phyloP scores from a whole-genome alignment of 2,113 vertebrate genomes.

The Planiliza haematocheilus region DNA sequence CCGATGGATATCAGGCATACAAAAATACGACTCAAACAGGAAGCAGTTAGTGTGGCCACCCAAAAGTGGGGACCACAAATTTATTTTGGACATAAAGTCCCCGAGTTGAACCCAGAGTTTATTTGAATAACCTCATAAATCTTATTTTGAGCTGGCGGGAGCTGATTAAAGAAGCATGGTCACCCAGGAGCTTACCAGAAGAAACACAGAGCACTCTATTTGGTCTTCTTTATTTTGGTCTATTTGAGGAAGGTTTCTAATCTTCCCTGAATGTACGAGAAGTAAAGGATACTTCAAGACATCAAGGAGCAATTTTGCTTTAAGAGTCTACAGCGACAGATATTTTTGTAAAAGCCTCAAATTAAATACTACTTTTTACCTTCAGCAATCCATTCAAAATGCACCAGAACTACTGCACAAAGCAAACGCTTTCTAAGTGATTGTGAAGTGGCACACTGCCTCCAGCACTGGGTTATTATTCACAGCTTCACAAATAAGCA shows the following conservation, averaged over 20 bases:
- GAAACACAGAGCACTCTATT: not conserved
- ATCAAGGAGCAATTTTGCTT: too few relatives aligned
- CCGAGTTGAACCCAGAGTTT: constrained; percentile 21
- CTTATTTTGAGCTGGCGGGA: not conserved
- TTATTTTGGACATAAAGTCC: constrained; percentile 37
- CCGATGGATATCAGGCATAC: constrained; percentile 34
- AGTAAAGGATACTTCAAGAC: too few relatives aligned
- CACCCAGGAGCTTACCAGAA: not conserved
- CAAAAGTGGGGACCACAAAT: constrained; percentile 43
- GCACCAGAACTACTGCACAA: not conserved
- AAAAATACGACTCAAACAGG: constrained; percentile 52
- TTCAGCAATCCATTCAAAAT: not conserved
- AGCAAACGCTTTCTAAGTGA: not conserved
- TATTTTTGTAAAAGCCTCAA: not conserved
- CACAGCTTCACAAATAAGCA: not conserved
- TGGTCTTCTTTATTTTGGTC: too few relatives aligned
- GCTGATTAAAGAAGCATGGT: not conserved
- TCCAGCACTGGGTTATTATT: not conserved
- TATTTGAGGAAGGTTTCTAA: too few relatives aligned
- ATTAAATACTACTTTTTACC: not conserved
- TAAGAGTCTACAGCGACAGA: too few relatives aligned
- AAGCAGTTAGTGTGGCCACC: constrained; percentile 51
- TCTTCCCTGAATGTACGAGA: too few relatives aligned
- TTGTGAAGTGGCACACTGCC: not conserved
- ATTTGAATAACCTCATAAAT: constrained; percentile 15